Conservation (phyloP, 2,797 vertebrate genomes). For the Rhinogobio ventralis region DNA sequence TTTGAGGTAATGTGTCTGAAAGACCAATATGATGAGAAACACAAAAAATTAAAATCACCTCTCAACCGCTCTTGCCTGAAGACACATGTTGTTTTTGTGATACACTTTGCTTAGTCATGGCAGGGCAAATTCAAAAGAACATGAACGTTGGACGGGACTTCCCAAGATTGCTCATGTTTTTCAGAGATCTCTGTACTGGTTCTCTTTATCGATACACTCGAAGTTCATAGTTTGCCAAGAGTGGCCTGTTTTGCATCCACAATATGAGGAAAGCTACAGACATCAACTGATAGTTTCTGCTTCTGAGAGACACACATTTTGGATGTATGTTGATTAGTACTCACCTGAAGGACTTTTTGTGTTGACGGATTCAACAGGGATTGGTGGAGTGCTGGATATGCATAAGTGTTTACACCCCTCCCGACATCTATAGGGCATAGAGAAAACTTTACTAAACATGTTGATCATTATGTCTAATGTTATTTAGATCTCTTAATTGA, state of each 20-base stretch:
- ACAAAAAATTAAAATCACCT: neutral
- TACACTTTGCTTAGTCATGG: constrained; percentile 24
- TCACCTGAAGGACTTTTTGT: neutral
- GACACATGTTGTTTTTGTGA: neutral
- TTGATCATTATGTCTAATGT: neutral
- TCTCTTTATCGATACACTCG: neutral
- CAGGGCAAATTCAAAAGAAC: constrained; percentile 5
- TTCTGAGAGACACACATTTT: neutral
- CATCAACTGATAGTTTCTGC: neutral
- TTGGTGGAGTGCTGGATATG: neutral
- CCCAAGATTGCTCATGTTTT: constrained; percentile 16
- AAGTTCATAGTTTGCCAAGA: neutral
- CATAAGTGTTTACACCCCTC: neutral
- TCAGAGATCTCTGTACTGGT: neutral
- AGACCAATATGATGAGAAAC: neutral
- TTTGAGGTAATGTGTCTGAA: neutral
- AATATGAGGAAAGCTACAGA: neutral
- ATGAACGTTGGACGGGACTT: neutral
- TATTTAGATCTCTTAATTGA: neutral
- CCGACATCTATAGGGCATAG: constrained; percentile 11
- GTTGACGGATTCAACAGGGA: accelerated
- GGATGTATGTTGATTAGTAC: neutral
- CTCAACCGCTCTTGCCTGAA: neutral
- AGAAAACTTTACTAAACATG: constrained; percentile 8
- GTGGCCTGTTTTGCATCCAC: neutral